These are phyloP conservation scores for Sinocyclocheilus anshuiensis DNA, from an alignment of 2,113 vertebrate genomes.

Conservation along the genomic window DNA sequence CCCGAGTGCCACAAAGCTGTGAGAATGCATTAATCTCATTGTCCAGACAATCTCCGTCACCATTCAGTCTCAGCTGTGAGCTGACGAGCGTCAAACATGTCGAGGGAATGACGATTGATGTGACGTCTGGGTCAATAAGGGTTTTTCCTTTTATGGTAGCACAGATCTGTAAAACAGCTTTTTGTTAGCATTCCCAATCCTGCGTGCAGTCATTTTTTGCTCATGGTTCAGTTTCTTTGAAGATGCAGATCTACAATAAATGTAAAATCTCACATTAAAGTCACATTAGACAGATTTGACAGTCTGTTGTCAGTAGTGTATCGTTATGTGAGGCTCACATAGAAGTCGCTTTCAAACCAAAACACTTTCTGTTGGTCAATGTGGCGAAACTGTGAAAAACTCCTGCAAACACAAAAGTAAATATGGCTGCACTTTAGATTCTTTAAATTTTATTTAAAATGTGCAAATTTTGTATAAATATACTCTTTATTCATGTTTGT, in stretches of 20 bases:
- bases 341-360: too few species aligned
- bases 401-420: too few species aligned
- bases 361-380: too few species aligned
- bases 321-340: too few species aligned
- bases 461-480: background rate
- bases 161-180: background rate
- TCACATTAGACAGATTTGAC: background rate
- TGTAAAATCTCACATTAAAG: background rate
- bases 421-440: background rate
- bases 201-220: background rate
- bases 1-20: background rate
- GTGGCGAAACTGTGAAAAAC: too few species aligned
- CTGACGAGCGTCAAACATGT: background rate
- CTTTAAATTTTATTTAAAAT: background rate
- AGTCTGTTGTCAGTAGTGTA: too few species aligned
- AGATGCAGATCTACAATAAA: background rate
- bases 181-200: background rate
- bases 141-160: background rate
- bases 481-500: background rate
- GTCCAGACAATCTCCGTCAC: background rate
- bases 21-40: conserved; percentile 8
- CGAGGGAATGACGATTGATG: background rate
- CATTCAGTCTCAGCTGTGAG: background rate
- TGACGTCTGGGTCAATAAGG: background rate
- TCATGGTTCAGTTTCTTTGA: background rate